Evolutionary conservation across 2,797 vertebrate genomes (phyloP), one percentile per base, ranked within the genome.

Genomic region (Lemur catta): DNA sequence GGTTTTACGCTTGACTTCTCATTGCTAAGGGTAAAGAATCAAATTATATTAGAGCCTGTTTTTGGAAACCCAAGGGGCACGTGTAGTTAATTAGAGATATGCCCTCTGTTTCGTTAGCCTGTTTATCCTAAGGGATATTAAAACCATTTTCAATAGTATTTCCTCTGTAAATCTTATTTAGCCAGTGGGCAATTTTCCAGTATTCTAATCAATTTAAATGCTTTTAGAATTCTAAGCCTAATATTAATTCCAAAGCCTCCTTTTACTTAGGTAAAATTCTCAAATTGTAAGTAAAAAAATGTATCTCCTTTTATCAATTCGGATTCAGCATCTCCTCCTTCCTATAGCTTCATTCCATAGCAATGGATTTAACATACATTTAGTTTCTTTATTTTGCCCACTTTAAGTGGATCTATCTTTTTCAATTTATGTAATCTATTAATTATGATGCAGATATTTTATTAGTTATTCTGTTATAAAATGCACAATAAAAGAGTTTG

Each of bases 141-240:
- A 92, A 85, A 22, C 28, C 10, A 55, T 94, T 97, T 28, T 50
- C n/a, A 50, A 14, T 15, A 48, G 72, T 88, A 35, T 61, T 94
- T 92, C n/a, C 89, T 81, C 48, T 88, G 85, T n/a, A 94, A 92
- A 93, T 86, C 80, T 85, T 86, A 84, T 52, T 91, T 95, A 90
- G 41, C 38, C 57, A 82, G 76, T 84, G 48, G 35, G 22, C 18
- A 61, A 43, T 61, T 93, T 88, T 79, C n/a, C 55, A 80, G 52
- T 69, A 20, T 86, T 78, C 43, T 89, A 93, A 93, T 95, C 38
- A 93, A 75, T 82, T 89, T 94, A 89, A 92, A 43, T 94, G 81
- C 11, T 61, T 85, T 92, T 79, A 91, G 88, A 93, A 94, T 3
- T 41, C n/a, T 72, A 93, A 92, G 20, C 24, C 95, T 91, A 65